A percentile compares a stretch with the other conserved stretches of the same genome.
Conservation (phyloP, 2,113 vertebrate genomes). For the Oxygymnocypris stewartii region DNA sequence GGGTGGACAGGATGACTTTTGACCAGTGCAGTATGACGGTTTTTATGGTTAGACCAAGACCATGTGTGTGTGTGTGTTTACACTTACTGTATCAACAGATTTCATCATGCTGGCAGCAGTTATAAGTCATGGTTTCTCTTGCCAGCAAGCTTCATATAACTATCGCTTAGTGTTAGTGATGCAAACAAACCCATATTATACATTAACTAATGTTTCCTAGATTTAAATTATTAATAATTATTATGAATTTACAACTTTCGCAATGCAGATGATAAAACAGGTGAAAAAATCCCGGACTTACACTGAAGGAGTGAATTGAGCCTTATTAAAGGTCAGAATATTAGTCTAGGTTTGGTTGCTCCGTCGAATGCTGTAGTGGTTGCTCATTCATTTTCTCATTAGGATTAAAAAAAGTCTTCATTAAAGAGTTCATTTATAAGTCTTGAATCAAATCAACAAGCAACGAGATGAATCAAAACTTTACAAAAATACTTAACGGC, state of each 20-base stretch:
- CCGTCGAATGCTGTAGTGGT: too few species aligned
- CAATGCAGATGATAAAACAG: too few species aligned
- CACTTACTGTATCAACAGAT: slow-evolving; percentile 19
- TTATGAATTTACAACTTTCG: not conserved
- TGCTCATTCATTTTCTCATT: too few species aligned
- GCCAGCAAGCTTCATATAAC: slow-evolving; percentile 3
- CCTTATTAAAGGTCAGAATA: too few species aligned
- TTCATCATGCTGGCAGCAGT: slow-evolving; percentile 22
- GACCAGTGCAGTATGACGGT: not conserved
- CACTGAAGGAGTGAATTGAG: too few species aligned
- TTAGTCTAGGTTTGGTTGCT: too few species aligned
- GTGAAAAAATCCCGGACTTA: too few species aligned
- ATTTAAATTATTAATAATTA: not conserved
- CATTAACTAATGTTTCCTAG: not conserved
- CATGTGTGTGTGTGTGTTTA: slow-evolving; percentile 12
- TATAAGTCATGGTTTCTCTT: not conserved
- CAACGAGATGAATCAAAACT: too few species aligned
- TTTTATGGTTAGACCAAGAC: not conserved
- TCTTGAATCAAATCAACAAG: too few species aligned
- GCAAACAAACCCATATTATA: not conserved
- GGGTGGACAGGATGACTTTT: not conserved
- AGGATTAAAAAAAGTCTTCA: too few species aligned
- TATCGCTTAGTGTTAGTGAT: not conserved
- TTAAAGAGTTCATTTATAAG: too few species aligned
- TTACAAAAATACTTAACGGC: not conserved